These are phyloP conservation scores for Miichthys miiuy DNA, from an alignment of 2,797 vertebrate genomes.

Conservation along the genomic window DNA sequence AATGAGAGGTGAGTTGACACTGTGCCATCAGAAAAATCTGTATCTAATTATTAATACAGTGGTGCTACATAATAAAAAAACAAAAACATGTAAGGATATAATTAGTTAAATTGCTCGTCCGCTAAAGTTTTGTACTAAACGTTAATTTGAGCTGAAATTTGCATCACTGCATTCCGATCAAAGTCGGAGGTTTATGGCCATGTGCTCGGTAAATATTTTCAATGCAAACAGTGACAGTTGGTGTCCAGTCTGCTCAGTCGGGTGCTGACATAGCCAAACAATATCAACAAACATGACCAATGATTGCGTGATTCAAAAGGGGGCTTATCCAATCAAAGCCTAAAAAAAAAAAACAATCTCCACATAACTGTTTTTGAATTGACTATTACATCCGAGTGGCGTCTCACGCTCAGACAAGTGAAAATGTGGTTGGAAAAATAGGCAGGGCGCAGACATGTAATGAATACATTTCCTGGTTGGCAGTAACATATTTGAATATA, in stretches of 20 bases:
- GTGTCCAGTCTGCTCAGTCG: slow-evolving; percentile 58
- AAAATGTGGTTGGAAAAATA: slow-evolving; percentile 41
- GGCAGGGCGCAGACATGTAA: slow-evolving; percentile 45
- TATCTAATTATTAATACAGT: neutral
- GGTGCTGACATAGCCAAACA: slow-evolving; percentile 39
- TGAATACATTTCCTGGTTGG: slow-evolving; percentile 68
- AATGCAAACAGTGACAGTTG: slow-evolving; percentile 70
- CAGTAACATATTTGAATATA: slow-evolving; percentile 66
- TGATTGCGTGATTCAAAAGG: slow-evolving; percentile 48
- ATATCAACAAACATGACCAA: slow-evolving; percentile 59
- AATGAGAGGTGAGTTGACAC: slow-evolving; percentile 19
- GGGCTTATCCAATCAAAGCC: slow-evolving; percentile 52
- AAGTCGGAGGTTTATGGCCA: slow-evolving; percentile 41
- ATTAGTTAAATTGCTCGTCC: neutral
- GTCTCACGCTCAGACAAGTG: slow-evolving; percentile 32
- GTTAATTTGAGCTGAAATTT: slow-evolving; percentile 17
- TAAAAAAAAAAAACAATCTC: slow-evolving; percentile 42
- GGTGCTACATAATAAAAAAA: too few species aligned
- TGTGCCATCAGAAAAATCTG: slow-evolving; percentile 3
- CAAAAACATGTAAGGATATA: neutral
- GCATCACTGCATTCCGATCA: slow-evolving; percentile 12
- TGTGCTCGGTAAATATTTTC: slow-evolving; percentile 56
- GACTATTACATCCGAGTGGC: slow-evolving; percentile 48
- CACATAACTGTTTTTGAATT: slow-evolving; percentile 53
- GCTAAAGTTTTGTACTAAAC: slow-evolving; percentile 18